Percentiles rank a stretch among this genome's conserved stretches.
Evolutionary conservation across 2,113 vertebrate genomes (phyloP).

Genomic region (Elephantulus edwardii): DNA sequence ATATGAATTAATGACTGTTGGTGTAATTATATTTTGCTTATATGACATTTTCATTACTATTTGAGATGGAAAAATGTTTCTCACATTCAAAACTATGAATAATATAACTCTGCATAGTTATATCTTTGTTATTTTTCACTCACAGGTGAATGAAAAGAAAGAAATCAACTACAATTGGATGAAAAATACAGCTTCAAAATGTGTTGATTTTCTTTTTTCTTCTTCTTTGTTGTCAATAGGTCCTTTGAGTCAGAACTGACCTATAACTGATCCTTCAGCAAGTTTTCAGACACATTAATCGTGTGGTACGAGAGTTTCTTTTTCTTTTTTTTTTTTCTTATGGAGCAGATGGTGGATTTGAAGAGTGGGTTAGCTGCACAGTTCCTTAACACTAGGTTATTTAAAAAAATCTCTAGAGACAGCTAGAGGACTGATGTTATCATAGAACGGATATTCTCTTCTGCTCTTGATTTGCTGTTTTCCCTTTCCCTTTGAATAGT

Average conservation of each 20-base stretch:
- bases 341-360: too few species aligned
- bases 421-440: not conserved
- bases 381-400: too few species aligned
- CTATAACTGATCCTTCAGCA: too few species aligned
- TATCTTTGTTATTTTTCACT: not conserved
- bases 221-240: too few species aligned
- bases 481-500: not conserved
- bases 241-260: too few species aligned
- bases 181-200: not conserved
- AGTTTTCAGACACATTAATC: too few species aligned
- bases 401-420: too few species aligned
- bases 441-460: not conserved
- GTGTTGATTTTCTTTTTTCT: not conserved
- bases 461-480: not conserved
- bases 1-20: not conserved
- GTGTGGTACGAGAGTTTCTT: too few species aligned
- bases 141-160: not conserved
- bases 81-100: constrained; percentile 20
- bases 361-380: too few species aligned
- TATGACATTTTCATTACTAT: constrained; percentile 1
- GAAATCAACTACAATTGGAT: not conserved
- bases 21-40: not conserved
- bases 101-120: not conserved
- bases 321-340: too few species aligned
- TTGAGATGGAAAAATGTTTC: not conserved